phyloP scores from a whole-genome alignment of 2,797 vertebrate genomes.

The Halcyon badia region DNA sequence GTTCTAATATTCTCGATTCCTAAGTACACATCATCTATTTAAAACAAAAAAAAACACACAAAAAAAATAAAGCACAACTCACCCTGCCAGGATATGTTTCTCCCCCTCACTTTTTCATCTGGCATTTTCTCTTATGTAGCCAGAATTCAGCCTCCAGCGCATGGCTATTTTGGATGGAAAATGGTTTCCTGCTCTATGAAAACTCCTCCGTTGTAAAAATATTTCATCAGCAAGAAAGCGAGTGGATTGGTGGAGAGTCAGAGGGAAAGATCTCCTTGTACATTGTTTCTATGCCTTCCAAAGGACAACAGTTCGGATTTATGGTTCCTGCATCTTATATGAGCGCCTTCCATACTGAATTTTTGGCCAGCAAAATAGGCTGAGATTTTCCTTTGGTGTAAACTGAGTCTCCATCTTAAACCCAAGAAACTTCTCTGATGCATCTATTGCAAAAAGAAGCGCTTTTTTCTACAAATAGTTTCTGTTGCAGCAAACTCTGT shows the following conservation, averaged over 20 bases:
- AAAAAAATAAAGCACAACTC: not conserved
- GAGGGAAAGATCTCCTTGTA: not conserved
- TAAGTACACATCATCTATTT: not conserved
- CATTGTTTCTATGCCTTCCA: not conserved
- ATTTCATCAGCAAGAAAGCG: not conserved
- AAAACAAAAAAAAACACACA: not conserved
- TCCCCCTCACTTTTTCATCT: not conserved
- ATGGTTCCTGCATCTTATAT: not conserved
- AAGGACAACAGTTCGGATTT: not conserved
- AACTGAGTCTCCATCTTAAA: not conserved
- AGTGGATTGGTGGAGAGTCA: not conserved
- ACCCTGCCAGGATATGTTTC: not conserved
- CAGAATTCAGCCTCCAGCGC: not conserved
- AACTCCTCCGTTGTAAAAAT: not conserved
- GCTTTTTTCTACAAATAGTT: not conserved
- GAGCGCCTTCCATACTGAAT: accelerated
- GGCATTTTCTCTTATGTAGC: not conserved
- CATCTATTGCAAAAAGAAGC: not conserved
- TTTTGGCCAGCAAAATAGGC: not conserved
- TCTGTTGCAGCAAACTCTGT: not conserved
- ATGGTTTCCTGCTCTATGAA: not conserved
- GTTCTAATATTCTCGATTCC: constrained; percentile 15
- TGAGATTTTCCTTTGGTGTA: not conserved
- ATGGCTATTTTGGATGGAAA: not conserved
- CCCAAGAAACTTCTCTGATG: not conserved